These are phyloP conservation scores for Lindbergichthys nudifrons DNA, from an alignment of 2,797 vertebrate genomes.

Conservation along the genomic window DNA sequence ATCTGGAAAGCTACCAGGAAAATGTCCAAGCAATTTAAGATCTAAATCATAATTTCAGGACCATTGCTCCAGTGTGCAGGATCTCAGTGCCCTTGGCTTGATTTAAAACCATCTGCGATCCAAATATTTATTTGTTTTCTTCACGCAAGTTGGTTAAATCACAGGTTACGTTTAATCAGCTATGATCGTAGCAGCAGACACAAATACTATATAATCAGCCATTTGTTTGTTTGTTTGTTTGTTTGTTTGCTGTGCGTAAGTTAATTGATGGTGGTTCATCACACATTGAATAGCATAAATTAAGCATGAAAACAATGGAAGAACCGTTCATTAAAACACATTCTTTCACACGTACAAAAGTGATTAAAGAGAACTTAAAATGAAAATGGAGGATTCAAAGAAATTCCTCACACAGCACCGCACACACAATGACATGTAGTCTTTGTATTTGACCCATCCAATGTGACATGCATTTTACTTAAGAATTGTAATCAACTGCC, in stretches of 20 bases:
- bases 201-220: constrained; percentile 57
- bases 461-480: too few relatives aligned
- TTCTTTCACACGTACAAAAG: not conserved
- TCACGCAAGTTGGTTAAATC: constrained; percentile 44
- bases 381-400: too few relatives aligned
- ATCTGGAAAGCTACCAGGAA: constrained; percentile 13
- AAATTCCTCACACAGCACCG: too few relatives aligned
- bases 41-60: constrained; percentile 4
- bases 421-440: too few relatives aligned
- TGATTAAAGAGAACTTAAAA: not conserved
- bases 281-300: constrained; percentile 33
- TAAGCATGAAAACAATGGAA: constrained; percentile 24
- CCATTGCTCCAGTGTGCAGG: not conserved
- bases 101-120: constrained; percentile 23
- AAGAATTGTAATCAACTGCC: too few relatives aligned
- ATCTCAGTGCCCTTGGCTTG: not conserved
- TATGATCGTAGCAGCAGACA: constrained; percentile 44
- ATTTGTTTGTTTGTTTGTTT: not conserved
- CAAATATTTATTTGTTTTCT: not conserved
- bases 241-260: constrained; percentile 42
- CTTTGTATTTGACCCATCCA: too few relatives aligned
- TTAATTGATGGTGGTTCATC: constrained; percentile 63
- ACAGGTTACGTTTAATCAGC: constrained; percentile 49
- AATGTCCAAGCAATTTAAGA: constrained; percentile 7
- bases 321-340: not conserved